Evolutionary conservation across 2,797 vertebrate genomes (phyloP).

Genomic region (Lophura swinhoii): DNA sequence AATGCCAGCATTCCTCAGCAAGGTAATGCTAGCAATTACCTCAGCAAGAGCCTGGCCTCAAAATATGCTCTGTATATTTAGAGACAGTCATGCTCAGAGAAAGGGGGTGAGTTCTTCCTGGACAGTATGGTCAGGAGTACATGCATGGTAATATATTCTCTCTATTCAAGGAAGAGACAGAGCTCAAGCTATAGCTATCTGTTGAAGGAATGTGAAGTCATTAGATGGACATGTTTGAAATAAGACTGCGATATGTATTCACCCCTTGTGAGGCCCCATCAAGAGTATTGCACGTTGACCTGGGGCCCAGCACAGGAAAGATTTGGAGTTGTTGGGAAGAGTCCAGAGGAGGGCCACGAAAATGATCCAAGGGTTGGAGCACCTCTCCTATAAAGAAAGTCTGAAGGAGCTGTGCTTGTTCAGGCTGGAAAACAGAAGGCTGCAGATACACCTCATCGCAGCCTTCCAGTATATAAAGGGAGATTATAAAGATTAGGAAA

Average conservation of each 20-base stretch:
- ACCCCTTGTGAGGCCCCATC: too few relatives aligned
- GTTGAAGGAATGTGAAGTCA: background rate
- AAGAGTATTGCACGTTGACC: too few relatives aligned
- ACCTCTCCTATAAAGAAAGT: too few relatives aligned
- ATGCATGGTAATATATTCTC: background rate
- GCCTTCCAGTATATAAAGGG: too few relatives aligned
- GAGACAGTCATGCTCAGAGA: background rate
- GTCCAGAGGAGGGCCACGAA: too few relatives aligned
- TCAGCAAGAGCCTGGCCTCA: background rate
- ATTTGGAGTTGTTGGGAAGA: too few relatives aligned
- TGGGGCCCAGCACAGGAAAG: too few relatives aligned
- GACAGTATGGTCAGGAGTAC: background rate
- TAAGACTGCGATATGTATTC: background rate
- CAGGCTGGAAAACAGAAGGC: too few relatives aligned
- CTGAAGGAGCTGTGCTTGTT: too few relatives aligned
- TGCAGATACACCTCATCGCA: too few relatives aligned
- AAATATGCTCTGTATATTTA: background rate
- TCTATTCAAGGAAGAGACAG: background rate
- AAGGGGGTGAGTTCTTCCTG: background rate
- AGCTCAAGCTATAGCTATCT: background rate
- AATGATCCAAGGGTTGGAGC: too few relatives aligned
- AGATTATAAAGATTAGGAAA: too few relatives aligned
- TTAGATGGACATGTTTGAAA: background rate
- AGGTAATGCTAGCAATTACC: background rate
- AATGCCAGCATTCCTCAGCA: background rate